Evolutionary conservation across 2,888 invertebrate species (phyloP), one percentile per base, ranked within the genome.

Genomic region (Philaethria dido): DNA sequence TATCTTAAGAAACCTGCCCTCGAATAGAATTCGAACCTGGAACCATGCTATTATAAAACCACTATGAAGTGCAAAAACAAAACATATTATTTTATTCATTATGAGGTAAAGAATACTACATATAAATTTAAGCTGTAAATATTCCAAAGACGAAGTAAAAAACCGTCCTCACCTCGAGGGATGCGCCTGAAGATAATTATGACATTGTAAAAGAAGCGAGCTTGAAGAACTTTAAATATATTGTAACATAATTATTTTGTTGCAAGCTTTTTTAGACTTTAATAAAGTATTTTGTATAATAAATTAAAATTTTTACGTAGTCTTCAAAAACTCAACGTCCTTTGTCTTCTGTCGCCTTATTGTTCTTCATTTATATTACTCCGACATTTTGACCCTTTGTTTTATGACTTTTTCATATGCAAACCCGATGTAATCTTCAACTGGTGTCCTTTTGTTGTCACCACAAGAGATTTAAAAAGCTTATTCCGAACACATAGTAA

Each of bases 401-500:
- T 45, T 67, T 64, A 67, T 45, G 52, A 39, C 65, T 45, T 57
- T 71, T 68, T 48, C 50, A 72, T 68, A 67, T 62, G 64, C 68
- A 68, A 64, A 68, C 39, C 57, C 44, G 39, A 62, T 57, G 60
- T 57, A 63, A 70, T 65, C 68, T 63, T 47, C 69, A 68, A 68
- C 68, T 70, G 70, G 44, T 52, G 52, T 69, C 65, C 57, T 54
- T 69, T 69, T 70, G 14, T 25, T 45, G 60, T 44, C 60, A 25
- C 29, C 44, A 25, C 22, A 44, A 29, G 22, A 57, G 39, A 69
- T 72, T 69, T 61, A 64, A 62, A 47, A 69, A 62, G 69, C 64
- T 74, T 72, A 72, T 73, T 74, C 72, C 64, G 74, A 73, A 67
- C 64, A 57, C 69, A 64, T 64, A 62, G 62, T 71, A 71, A 71